phyloP scores from a whole-genome alignment of 2,797 vertebrate species.

The Acanthiza pusilla region DNA sequence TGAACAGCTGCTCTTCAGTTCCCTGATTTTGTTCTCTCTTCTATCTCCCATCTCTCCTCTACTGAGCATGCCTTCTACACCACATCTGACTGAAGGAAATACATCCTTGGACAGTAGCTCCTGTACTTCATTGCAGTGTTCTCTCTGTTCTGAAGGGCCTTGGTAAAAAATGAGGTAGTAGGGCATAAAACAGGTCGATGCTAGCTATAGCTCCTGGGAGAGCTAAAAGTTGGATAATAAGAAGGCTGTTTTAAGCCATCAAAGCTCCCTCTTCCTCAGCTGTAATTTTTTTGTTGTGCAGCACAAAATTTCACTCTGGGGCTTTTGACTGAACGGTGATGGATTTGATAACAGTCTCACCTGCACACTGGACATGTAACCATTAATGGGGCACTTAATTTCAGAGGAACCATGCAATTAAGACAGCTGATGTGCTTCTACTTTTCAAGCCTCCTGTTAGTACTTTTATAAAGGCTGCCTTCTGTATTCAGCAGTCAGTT shows the following conservation, averaged over 20 bases:
- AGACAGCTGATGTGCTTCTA: neutral
- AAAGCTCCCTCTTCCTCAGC: neutral
- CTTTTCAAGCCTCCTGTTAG: neutral
- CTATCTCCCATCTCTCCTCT: neutral
- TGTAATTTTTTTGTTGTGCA: neutral
- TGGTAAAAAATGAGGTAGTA: neutral
- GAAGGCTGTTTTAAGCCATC: neutral
- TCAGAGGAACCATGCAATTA: neutral
- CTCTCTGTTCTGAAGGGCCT: neutral
- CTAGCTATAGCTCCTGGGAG: neutral
- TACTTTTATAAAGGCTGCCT: neutral
- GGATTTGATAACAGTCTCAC: neutral
- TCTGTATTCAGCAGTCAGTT: neutral
- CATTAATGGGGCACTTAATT: neutral
- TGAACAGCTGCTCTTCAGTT: slow-evolving; percentile 21
- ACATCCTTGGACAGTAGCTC: neutral
- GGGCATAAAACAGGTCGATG: neutral
- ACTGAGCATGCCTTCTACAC: neutral
- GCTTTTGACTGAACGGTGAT: neutral
- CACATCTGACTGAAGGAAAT: neutral
- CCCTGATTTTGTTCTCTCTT: neutral
- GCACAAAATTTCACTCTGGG: neutral
- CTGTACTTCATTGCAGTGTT: neutral
- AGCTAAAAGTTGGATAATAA: neutral
- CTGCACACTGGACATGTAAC: neutral